Evolutionary conservation across 2,888 invertebrate species (phyloP).

Genomic region (Ormia ochracea): DNA sequence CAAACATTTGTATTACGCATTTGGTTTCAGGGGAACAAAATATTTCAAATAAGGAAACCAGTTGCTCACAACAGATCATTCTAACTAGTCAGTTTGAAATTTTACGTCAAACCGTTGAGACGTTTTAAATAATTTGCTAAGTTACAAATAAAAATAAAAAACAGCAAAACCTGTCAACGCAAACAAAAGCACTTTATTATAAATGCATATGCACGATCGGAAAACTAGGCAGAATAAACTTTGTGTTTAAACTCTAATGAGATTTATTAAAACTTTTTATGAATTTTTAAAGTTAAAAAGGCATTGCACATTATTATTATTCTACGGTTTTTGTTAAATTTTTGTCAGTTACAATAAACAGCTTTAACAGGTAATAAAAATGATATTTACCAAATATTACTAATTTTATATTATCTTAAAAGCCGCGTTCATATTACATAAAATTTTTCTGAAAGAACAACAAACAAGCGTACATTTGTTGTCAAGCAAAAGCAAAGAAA

Average conservation of each 20-base stretch:
- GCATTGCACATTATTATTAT: not conserved
- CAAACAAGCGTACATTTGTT: too few species aligned
- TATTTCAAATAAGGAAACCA: not conserved
- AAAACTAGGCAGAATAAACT: not conserved
- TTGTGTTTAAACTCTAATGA: not conserved
- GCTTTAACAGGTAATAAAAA: too few species aligned
- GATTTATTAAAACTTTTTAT: not conserved
- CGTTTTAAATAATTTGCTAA: constrained; percentile 3
- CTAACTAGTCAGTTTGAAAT: constrained; percentile 32
- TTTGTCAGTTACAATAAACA: too few species aligned
- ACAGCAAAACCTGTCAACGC: constrained; percentile 9
- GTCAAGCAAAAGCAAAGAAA: too few species aligned
- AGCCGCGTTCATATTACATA: too few species aligned
- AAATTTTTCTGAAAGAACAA: too few species aligned
- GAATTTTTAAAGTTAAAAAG: not conserved
- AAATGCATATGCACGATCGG: not conserved
- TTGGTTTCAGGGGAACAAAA: not conserved
- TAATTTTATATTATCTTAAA: too few species aligned
- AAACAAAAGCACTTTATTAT: not conserved
- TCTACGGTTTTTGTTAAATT: not conserved
- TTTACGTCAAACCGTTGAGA: constrained; percentile 36
- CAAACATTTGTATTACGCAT: not conserved
- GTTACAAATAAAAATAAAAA: not conserved
- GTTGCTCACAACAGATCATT: constrained; percentile 37
- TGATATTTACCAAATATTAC: too few species aligned